Percentiles rank a stretch among this genome's conserved stretches.
Evolutionary conservation across 2,113 vertebrate genomes (phyloP).

Genomic region (Megaleporinus macrocephalus): DNA sequence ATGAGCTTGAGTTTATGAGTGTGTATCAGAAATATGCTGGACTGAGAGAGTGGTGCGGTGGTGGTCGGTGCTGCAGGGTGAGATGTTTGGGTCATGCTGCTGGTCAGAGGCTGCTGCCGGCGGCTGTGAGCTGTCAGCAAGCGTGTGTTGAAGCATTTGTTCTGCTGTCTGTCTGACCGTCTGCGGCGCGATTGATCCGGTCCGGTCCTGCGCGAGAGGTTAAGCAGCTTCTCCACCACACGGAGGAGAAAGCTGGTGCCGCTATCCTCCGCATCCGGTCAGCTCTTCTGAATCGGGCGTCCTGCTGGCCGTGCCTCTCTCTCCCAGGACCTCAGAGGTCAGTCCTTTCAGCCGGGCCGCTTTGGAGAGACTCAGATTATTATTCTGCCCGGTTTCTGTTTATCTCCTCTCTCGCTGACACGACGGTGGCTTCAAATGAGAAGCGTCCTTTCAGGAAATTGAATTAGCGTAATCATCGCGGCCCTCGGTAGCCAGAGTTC

Average conservation of each 20-base stretch:
- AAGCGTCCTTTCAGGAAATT: conserved; percentile 36
- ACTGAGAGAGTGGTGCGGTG: too few species aligned
- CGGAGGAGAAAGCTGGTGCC: not conserved
- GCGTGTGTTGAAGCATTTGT: not conserved
- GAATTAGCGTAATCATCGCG: conserved; percentile 33
- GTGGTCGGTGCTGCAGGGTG: too few species aligned
- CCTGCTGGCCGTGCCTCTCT: not conserved
- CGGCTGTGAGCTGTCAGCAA: not conserved
- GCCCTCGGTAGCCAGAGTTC: not conserved
- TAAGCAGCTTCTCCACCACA: not conserved
- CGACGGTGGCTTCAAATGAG: conserved; percentile 2
- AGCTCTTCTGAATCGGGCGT: not conserved
- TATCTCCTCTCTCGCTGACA: not conserved
- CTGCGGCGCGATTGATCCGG: not conserved
- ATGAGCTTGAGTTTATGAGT: too few species aligned
- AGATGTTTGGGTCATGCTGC: not conserved
- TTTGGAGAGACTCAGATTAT: conserved; percentile 24
- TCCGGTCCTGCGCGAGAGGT: not conserved
- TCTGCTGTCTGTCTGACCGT: not conserved
- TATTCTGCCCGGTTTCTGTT: conserved; percentile 16
- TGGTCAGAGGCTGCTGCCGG: not conserved
- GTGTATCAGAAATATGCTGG: too few species aligned
- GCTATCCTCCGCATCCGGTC: not conserved
- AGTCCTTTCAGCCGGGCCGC: not conserved
- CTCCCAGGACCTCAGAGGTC: conserved; percentile 38